These are phyloP conservation scores for Neostethus bicornis DNA, from an alignment of 2,797 vertebrate species.

Conservation along the genomic window DNA sequence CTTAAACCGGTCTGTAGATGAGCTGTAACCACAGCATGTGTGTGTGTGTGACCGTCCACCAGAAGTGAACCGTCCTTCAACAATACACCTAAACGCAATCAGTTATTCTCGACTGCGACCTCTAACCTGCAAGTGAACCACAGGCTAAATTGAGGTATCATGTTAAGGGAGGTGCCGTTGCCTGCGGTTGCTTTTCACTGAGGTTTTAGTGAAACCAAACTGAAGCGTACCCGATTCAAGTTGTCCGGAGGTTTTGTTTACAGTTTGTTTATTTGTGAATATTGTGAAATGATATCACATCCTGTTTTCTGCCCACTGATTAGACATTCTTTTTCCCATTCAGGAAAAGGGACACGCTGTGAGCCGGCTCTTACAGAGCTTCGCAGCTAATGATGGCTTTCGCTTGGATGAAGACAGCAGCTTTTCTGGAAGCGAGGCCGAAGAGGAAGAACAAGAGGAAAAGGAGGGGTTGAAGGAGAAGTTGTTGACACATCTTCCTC, in stretches of 20 bases:
- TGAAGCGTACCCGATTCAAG: conserved; percentile 3
- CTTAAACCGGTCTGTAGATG: conserved; percentile 62
- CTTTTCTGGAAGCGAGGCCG: conserved; percentile 90
- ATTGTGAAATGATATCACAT: conserved; percentile 18
- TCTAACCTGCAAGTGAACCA: conserved; percentile 26
- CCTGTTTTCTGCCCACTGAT: conserved; percentile 41
- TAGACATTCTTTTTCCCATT: conserved; percentile 39
- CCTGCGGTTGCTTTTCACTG: conserved; percentile 17
- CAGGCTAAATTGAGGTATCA: conserved; percentile 33
- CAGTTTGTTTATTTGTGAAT: conserved; percentile 8
- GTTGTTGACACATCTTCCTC: conserved; percentile 59
- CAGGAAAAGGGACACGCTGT: conserved; percentile 89
- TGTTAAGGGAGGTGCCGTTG: conserved; percentile 16
- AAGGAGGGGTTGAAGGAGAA: conserved; percentile 56
- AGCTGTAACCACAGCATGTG: conserved; percentile 20
- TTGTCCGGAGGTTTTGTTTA: conserved; percentile 41
- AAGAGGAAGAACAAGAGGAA: conserved; percentile 65
- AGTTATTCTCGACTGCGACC: conserved; percentile 30
- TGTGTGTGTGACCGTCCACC: conserved; percentile 13
- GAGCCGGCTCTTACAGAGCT: conserved; percentile 92
- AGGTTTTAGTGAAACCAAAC: conserved; percentile 26
- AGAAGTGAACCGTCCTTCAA: conserved; percentile 32
- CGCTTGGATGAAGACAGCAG: conserved; percentile 90
- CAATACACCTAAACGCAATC: conserved; percentile 22
- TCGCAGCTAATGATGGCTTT: conserved; percentile 88